Percentiles rank a stretch among this genome's conserved stretches.
These are phyloP conservation scores for Bovichtus variegatus DNA, from an alignment of 2,797 vertebrate species.

Conservation along the genomic window DNA sequence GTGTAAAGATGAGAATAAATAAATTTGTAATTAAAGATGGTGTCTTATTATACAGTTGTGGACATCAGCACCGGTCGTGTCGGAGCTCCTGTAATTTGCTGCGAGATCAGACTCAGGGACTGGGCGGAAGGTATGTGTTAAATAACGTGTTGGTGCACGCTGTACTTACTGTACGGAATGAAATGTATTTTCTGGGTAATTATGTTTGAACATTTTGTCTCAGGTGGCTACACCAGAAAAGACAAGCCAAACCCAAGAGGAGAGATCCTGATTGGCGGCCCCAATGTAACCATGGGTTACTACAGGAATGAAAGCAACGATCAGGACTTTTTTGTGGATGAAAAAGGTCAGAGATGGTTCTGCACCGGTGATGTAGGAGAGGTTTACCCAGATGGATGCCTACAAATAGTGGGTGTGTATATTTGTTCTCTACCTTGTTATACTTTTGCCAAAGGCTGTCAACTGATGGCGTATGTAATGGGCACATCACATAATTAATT, in stretches of 20 bases:
- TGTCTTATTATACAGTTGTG: slow-evolving; percentile 66
- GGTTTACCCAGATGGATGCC: slow-evolving; percentile 94
- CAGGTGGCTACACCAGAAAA: slow-evolving; percentile 93
- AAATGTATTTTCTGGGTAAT: not conserved
- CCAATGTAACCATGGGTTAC: slow-evolving; percentile 97
- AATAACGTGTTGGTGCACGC: not conserved
- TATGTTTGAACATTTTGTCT: slow-evolving; percentile 3
- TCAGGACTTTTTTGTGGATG: slow-evolving; percentile 91
- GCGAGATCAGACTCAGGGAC: slow-evolving; percentile 93
- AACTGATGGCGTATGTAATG: slow-evolving; percentile 6
- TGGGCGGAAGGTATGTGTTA: slow-evolving; percentile 93
- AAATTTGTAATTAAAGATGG: not conserved
- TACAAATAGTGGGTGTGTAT: slow-evolving; percentile 95
- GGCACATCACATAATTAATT: slow-evolving; percentile 5
- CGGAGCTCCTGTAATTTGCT: slow-evolving; percentile 96
- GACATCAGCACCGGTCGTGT: slow-evolving; percentile 97
- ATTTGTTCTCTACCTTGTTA: not conserved
- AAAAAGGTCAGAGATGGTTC: slow-evolving; percentile 95
- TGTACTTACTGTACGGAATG: not conserved
- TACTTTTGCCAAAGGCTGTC: not conserved
- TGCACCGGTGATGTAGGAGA: slow-evolving; percentile 97
- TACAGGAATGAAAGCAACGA: slow-evolving; percentile 88
- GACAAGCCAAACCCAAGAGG: slow-evolving; percentile 96
- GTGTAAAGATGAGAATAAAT: not conserved
- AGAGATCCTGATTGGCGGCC: slow-evolving; percentile 94